Conservation (phyloP, 2,113 vertebrate genomes). For the Triplophysa dalaica region DNA sequence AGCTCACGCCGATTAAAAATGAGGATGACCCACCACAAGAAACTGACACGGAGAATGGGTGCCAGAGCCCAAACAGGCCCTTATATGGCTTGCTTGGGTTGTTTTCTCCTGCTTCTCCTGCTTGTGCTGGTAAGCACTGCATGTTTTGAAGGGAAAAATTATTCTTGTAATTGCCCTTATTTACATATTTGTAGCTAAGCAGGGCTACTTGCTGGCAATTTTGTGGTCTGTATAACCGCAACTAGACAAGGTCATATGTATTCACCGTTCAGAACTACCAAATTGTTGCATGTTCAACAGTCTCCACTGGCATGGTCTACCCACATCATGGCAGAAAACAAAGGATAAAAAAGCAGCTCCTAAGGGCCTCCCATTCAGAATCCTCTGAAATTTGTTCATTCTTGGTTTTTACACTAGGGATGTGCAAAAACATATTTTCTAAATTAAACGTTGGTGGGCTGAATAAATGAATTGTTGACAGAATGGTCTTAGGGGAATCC, state of each 20-base stretch:
- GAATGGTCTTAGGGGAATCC: not conserved
- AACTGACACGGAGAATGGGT: slow-evolving; percentile 74
- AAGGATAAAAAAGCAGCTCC: not conserved
- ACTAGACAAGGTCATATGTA: slow-evolving; percentile 68
- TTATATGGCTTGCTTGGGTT: slow-evolving; percentile 78
- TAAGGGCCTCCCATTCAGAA: not conserved
- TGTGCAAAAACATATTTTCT: slow-evolving; percentile 9
- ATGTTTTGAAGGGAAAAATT: slow-evolving; percentile 69
- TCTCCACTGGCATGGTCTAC: slow-evolving; percentile 4
- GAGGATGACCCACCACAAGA: slow-evolving; percentile 69
- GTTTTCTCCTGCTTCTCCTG: slow-evolving; percentile 73
- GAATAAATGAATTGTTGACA: not conserved
- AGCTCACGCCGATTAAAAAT: slow-evolving; percentile 47
- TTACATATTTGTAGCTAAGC: slow-evolving; percentile 79
- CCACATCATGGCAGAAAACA: slow-evolving; percentile 2
- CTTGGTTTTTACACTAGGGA: not conserved
- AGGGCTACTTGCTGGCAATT: slow-evolving; percentile 73
- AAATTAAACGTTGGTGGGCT: not conserved
- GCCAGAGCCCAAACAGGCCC: slow-evolving; percentile 76
- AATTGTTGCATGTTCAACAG: slow-evolving; percentile 37
- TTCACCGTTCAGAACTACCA: slow-evolving; percentile 46
- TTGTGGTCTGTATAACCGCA: slow-evolving; percentile 66
- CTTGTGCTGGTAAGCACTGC: slow-evolving; percentile 62
- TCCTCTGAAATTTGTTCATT: not conserved
- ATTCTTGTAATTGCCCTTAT: slow-evolving; percentile 81